Conservation (phyloP, 2,888 invertebrate genomes). For the Belgica antarctica region DNA sequence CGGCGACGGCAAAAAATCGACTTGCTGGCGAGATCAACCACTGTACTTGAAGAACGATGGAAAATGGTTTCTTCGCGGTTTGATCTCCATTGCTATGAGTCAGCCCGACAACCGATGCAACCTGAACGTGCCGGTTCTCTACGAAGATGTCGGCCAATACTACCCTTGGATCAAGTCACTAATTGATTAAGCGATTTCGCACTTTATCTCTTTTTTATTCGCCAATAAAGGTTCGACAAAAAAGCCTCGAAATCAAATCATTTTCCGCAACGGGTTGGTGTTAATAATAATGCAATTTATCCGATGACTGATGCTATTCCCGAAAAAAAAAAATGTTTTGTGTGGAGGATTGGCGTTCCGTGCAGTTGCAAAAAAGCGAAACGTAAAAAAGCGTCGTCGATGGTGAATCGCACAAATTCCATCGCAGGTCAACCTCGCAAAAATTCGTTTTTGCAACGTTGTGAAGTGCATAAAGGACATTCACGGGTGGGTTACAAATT, state of each 20-base stretch:
- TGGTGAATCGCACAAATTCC: slow-evolving; percentile 25
- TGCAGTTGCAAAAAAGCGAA: slow-evolving; percentile 12
- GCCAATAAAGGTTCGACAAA: not conserved
- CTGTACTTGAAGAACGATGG: not conserved
- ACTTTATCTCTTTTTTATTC: not conserved
- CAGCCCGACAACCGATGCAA: not conserved
- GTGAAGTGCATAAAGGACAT: slow-evolving; percentile 31
- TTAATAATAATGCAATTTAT: slow-evolving; percentile 43
- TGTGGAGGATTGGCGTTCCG: not conserved
- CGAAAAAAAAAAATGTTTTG: not conserved
- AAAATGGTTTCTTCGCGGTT: not conserved
- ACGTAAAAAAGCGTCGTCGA: slow-evolving; percentile 28
- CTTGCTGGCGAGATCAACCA: not conserved
- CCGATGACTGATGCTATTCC: slow-evolving; percentile 30
- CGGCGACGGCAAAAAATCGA: not conserved
- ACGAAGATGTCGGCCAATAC: not conserved
- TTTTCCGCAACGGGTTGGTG: slow-evolving; percentile 15
- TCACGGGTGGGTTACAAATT: not conserved
- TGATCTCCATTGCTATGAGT: not conserved
- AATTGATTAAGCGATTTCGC: not conserved
- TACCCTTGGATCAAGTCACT: not conserved
- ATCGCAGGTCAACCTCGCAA: not conserved
- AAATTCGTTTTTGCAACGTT: slow-evolving; percentile 11
- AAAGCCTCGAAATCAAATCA: not conserved
- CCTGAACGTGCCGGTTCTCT: not conserved